A percentile compares a stretch with the other conserved stretches of the same genome.
Conservation (phyloP, 2,888 invertebrate genomes). For the Melinaea marsaeus region DNA sequence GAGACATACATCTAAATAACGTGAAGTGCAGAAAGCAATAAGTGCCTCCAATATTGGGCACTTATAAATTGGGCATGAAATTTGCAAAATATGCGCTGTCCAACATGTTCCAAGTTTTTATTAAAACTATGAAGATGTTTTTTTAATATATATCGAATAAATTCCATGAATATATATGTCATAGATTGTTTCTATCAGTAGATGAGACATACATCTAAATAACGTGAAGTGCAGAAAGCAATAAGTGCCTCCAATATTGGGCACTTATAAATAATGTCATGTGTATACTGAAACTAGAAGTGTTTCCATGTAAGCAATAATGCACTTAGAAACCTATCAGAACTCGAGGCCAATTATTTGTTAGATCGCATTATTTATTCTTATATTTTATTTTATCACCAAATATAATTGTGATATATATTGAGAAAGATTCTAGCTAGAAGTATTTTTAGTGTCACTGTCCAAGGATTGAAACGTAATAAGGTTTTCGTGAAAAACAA, state of each 20-base stretch:
- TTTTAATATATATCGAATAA: no score
- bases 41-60: neutral
- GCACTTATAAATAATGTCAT: slow-evolving; percentile 29
- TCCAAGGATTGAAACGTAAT: neutral
- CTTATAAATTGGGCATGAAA: slow-evolving; percentile 26
- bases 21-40: neutral
- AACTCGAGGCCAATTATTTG: neutral
- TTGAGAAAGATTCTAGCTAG: no score
- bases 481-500: slow-evolving; percentile 13
- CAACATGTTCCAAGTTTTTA: no score
- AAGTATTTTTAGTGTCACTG: no score
- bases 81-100: slow-evolving; percentile 22
- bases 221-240: neutral
- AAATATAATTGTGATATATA: no score
- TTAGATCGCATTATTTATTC: no score
- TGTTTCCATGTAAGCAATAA: slow-evolving; percentile 38
- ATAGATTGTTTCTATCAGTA: neutral
- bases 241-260: neutral
- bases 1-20: neutral
- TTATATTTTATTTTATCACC: no score
- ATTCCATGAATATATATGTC: no score
- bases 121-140: no score
- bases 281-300: slow-evolving; percentile 33
- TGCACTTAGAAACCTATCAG: slow-evolving; percentile 26
- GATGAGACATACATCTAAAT: neutral